Evolutionary conservation across 2,888 invertebrate genomes (phyloP), one percentile per base, ranked within the genome.

Genomic region (Ophonus ardosiacus): DNA sequence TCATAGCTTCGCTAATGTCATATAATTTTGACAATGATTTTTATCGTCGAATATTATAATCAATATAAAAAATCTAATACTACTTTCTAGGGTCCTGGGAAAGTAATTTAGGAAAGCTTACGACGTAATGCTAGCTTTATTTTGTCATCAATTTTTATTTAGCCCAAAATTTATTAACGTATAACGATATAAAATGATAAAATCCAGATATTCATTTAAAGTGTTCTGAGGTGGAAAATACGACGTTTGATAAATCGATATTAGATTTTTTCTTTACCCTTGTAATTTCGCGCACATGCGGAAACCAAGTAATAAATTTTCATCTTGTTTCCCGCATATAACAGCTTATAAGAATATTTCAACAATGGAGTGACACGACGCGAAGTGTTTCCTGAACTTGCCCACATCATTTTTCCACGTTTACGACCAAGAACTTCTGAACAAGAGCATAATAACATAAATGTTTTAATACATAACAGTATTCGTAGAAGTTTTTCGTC

Each of bases 271-370:
- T 61, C 61, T 61, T 59, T 63, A 63, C 10, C 13, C 63, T 21
- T 21, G 63, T 63, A 63, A 63, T 63, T 63, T 63, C 18, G 18
- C 63, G 13, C 63, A 76, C 38, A 76, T 56, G 76, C 76, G 51
- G 21, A 51, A 18, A 76, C 51, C 51, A 40, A 17, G 51, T 51
- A 76, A 76, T 76, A 76, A 51, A 76, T 76, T 76, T 76, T 56
- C 76, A 76, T 76, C 51, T 76, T 76, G 76, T 76, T 51, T 51
- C 21, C n/a, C 40, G 24, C 43, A 76, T 51, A 76, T 51, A 24
- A 76, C 76, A 76, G 43, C 21, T 43, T 71, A 7, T 10, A 51
- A 43, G 18, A 76, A 76, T 76, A 76, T 76, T 76, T 76, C 18
- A 76, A 76, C 76, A 76, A 21, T 21, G 56, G 40, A 15, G 40